These are phyloP conservation scores for Nysson spinosus DNA, from an alignment of 2,888 invertebrate species.

Conservation along the genomic window DNA sequence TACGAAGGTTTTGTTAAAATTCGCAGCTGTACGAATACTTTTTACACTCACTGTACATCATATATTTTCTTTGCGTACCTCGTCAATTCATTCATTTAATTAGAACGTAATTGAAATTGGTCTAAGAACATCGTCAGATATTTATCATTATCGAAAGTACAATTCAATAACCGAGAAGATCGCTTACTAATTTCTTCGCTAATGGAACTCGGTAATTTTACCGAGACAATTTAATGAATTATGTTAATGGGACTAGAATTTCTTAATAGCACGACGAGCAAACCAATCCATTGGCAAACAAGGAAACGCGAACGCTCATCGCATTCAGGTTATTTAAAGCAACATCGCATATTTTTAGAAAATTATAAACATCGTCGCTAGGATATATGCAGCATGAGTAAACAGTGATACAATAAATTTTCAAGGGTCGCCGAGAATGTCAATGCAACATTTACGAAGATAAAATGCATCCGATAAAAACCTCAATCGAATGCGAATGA, in stretches of 20 bases:
- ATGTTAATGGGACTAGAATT: conserved; percentile 19
- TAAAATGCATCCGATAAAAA: too few species aligned
- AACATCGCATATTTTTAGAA: conserved; percentile 29
- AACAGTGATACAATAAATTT: neutral
- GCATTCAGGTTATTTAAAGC: conserved; percentile 24
- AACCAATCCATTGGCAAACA: conserved; percentile 28
- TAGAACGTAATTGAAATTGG: too few species aligned
- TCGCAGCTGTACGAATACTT: too few species aligned
- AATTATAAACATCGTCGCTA: neutral
- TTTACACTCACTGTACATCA: too few species aligned
- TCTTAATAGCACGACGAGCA: conserved; percentile 23
- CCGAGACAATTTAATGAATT: conserved; percentile 33
- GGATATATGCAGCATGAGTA: too few species aligned
- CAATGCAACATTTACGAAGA: too few species aligned
- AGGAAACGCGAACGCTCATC: conserved; percentile 29
- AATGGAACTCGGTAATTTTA: conserved; percentile 33
- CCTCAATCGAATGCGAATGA: too few species aligned
- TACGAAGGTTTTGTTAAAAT: too few species aligned
- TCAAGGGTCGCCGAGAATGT: too few species aligned
- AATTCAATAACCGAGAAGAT: neutral
- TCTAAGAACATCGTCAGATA: neutral
- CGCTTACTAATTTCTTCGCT: conserved; percentile 6
- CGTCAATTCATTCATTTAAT: too few species aligned
- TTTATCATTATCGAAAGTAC: neutral
- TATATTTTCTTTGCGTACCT: too few species aligned